These are phyloP conservation scores for Nettapus auritus DNA, from an alignment of 2,113 vertebrate species.

Conservation along the genomic window DNA sequence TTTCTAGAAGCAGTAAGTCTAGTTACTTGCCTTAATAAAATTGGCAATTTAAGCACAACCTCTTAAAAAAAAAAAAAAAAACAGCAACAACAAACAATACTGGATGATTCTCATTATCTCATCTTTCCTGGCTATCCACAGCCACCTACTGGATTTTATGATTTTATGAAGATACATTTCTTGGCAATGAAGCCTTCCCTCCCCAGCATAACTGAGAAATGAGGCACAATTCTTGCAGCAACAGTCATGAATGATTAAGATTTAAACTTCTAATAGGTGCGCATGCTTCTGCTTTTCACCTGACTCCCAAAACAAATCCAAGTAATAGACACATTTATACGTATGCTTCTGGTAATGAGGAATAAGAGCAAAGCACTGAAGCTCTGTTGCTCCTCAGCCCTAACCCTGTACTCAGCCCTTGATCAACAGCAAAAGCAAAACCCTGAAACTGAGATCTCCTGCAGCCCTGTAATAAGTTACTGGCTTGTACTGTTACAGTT, in stretches of 20 bases:
- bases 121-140: conserved; percentile 53
- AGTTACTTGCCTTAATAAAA: not conserved
- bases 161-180: not conserved
- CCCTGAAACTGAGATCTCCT: not conserved
- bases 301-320: fast-evolving
- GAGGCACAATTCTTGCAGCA: not conserved
- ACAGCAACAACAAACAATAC: not conserved
- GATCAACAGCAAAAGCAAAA: not conserved
- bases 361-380: not conserved
- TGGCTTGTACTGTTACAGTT: not conserved
- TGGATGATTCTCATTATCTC: conserved; percentile 46
- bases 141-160: conserved; percentile 33
- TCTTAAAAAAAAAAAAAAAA: too few relatives aligned
- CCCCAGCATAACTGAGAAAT: not conserved
- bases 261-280: not conserved
- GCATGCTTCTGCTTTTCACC: not conserved
- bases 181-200: not conserved
- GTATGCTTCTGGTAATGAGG: not conserved
- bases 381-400: not conserved
- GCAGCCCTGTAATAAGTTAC: not conserved
- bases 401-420: not conserved
- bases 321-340: fast-evolving
- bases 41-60: not conserved
- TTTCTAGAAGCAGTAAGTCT: not conserved
- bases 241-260: not conserved